Evolutionary conservation across 2,888 invertebrate species (phyloP).

Genomic region (Gnatocerus cornutus): DNA sequence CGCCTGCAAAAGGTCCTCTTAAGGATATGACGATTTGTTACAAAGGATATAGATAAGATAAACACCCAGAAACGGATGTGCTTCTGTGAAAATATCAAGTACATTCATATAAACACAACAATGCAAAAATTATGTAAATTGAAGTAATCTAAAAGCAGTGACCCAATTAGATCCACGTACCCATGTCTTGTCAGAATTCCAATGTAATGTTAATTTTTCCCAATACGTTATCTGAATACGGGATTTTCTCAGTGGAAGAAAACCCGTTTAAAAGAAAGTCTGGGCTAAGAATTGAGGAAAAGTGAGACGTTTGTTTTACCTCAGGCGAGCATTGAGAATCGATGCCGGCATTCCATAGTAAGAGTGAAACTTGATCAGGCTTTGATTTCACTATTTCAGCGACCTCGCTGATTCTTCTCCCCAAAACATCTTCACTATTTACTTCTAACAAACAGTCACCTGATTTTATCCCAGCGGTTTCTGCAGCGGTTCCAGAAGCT

Average conservation of each 20-base stretch:
- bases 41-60: conserved; percentile 23
- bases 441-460: conserved; percentile 83
- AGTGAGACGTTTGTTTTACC: conserved; percentile 59
- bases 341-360: conserved; percentile 73
- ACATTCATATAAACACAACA: neutral
- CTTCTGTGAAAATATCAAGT: neutral
- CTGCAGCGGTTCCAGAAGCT: conserved; percentile 77
- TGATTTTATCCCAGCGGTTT: conserved; percentile 77
- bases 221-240: conserved; percentile 29
- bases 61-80: conserved; percentile 35
- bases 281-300: conserved; percentile 21
- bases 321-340: conserved; percentile 71
- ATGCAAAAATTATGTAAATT: conserved; percentile 34
- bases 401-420: conserved; percentile 73
- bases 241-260: conserved; percentile 24
- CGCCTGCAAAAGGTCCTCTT: conserved; percentile 59
- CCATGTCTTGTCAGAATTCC: conserved; percentile 14
- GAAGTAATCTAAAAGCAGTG: conserved; percentile 26
- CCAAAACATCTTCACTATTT: conserved; percentile 73
- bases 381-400: conserved; percentile 72
- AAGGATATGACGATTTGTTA: neutral
- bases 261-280: conserved; percentile 36
- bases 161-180: conserved; percentile 39
- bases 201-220: conserved; percentile 21
- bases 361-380: conserved; percentile 69